Evolutionary conservation across 2,797 vertebrate genomes (phyloP).

Genomic region (Darevskia mixta): DNA sequence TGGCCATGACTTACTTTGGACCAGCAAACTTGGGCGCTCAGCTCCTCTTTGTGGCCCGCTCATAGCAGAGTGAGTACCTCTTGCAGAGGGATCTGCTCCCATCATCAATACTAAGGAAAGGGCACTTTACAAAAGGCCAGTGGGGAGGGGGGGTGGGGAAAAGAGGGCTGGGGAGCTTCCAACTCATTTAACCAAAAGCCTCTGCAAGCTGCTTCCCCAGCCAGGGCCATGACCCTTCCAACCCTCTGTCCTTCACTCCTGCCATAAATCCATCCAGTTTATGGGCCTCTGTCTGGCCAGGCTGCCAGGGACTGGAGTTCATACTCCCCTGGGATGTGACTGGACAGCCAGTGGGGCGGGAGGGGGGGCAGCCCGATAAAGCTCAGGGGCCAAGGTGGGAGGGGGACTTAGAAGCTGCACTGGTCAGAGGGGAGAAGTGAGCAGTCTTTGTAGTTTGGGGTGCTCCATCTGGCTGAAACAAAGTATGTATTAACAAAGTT

Average conservation of each 20-base stretch:
- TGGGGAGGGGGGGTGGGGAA: no score
- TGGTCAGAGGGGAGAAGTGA: slow-evolving; percentile 27
- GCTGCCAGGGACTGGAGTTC: slow-evolving; percentile 38
- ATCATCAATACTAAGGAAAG: background rate
- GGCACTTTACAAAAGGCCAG: slow-evolving; percentile 10
- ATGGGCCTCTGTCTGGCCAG: slow-evolving; percentile 45
- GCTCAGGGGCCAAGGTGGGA: background rate
- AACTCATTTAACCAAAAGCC: slow-evolving; percentile 45
- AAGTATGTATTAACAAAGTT: background rate
- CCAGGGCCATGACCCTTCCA: slow-evolving; percentile 20
- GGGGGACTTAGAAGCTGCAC: background rate
- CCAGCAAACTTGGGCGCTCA: background rate
- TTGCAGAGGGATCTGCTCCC: background rate
- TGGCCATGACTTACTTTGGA: background rate
- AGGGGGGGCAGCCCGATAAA: slow-evolving; percentile 9
- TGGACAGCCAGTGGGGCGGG: slow-evolving; percentile 17
- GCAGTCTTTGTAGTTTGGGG: background rate
- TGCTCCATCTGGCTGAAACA: background rate
- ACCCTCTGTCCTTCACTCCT: slow-evolving; percentile 17
- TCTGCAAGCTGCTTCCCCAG: slow-evolving; percentile 24
- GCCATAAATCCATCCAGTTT: slow-evolving; percentile 43
- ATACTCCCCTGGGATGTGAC: slow-evolving; percentile 31
- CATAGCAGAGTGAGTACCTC: background rate
- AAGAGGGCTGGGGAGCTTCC: slow-evolving; percentile 15
- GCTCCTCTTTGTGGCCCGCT: background rate